Base-by-base conservation (phyloP, 2,113 vertebrate species). In the Anthoscopus minutus region DNA sequence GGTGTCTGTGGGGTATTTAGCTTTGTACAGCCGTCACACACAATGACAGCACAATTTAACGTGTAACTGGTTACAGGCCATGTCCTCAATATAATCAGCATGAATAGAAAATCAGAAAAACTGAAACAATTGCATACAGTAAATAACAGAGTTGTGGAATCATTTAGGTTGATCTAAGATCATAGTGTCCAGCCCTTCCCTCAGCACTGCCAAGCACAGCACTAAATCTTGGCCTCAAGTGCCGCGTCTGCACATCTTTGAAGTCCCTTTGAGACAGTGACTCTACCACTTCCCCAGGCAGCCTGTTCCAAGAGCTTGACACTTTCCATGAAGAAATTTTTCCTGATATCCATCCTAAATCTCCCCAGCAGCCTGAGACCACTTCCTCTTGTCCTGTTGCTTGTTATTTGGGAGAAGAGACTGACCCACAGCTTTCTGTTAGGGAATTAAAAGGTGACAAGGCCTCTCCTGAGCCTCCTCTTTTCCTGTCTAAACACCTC, bases 381-480 rank as follows among this genome's bases (percentile, higher is more conserved):
- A 4, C 69, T 73, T 79, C 16, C 6, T 79, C 21, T 58, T 51
- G 15, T 51, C 42, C 9, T 83, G 5, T 54, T 6, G 12, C 27
- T 37, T 67, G 30, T 69, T 56, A 16, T 28, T 12, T 51, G 35
- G 18, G 25, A 51, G 60, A 42, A 50, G 53, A 33, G 22, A 8
- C 37, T 5, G 7, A 25, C 6, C 19, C 6, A 4, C 25, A 66
- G 2, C 47, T 56, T 60, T 38, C 23, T 76, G 6, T 31, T 31
- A 6, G 76, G 62, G 72, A 13, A 10, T 42, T 28, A 10, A 2
- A 18, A 44, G 30, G 3, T 1, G 10, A 7, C 6, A 1, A 51
- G 4, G 12, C 16, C 31, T 57, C 23, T 56, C 31, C 62, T 28
- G 38, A 38, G 51, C 27, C 38, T 53, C 8, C 25, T 40, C 6